These are phyloP conservation scores for Acanthopagrus latus DNA, from an alignment of 2,797 vertebrate genomes.

Conservation along the genomic window DNA sequence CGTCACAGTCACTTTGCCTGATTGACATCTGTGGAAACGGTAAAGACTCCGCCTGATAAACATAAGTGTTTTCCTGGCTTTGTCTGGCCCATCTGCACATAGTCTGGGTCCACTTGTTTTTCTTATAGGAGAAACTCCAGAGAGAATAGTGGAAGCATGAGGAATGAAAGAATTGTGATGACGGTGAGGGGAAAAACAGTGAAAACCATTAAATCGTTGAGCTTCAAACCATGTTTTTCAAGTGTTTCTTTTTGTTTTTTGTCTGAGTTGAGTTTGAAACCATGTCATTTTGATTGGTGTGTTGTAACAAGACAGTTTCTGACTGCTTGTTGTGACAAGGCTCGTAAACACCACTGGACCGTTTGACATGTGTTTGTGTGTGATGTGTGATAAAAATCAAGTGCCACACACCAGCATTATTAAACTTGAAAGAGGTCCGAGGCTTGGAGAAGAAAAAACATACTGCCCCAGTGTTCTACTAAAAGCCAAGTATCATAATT, in stretches of 20 bases:
- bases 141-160: slow-evolving; percentile 59
- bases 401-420: slow-evolving; percentile 28
- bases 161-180: slow-evolving; percentile 34
- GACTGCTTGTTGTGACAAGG: slow-evolving; percentile 74
- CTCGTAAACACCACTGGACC: slow-evolving; percentile 64
- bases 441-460: background rate
- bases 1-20: slow-evolving; percentile 81
- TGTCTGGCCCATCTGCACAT: slow-evolving; percentile 61
- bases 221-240: slow-evolving; percentile 18
- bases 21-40: slow-evolving; percentile 84
- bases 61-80: slow-evolving; percentile 72
- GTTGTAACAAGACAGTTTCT: slow-evolving; percentile 59
- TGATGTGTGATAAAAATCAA: slow-evolving; percentile 58
- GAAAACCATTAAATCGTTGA: slow-evolving; percentile 58
- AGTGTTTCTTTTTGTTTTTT: background rate
- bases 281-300: slow-evolving; percentile 46
- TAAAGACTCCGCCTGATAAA: slow-evolving; percentile 74
- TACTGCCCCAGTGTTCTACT: background rate
- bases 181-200: slow-evolving; percentile 19
- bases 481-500: background rate
- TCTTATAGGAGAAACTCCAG: slow-evolving; percentile 60
- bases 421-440: slow-evolving; percentile 26
- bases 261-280: slow-evolving; percentile 41
- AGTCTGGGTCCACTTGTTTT: slow-evolving; percentile 74
- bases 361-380: slow-evolving; percentile 60